Evolutionary conservation across 2,113 vertebrate species (phyloP), one percentile per base, ranked within the genome.

Genomic region (Bujurquina vittata): DNA sequence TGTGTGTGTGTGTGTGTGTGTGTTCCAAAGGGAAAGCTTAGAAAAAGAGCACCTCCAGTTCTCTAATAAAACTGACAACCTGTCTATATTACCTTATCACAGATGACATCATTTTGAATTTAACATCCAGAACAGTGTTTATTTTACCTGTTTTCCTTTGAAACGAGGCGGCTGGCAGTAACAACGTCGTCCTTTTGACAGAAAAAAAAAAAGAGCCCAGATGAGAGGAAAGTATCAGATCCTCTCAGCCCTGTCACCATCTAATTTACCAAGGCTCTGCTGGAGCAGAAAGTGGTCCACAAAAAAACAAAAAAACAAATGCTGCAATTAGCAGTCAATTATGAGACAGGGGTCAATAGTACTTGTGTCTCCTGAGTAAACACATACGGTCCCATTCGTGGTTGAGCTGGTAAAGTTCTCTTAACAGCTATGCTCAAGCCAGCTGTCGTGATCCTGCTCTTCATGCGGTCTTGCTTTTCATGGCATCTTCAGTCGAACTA

Each of bases 251-350:
- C 43, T 52, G 43, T 31, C 65, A 52, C 65, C 43, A 20, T 72
- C 65, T 52, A 72, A 72, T 72, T 52, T 72, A 20, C 43, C 65
- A 26, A 26, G 15, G 43, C 43, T 72, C 43, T 72, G 65, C 43
- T 72, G 65, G 43, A 52, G 65, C 65, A 31, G 20, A 31, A 72
- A 72, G 43, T 31, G 12, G 65, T 69, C 65, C 43, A 52, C 65
- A 52, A 49, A 69, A 69, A 26, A 29, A 52, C 65, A 52, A 49
- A 69, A 69, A 26, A 29, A 69, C 43, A 5, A 52, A 52, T 72
- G 43, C 46, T 52, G 26, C 26, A 72, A 72, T 72, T 72, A 72
- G 29, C 65, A 52, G 65, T 31, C 65, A 31, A 72, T 72, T 72
- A 72, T 72, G 46, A 72, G 26, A n/a, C 43, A 69, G 46, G 20